Base-by-base conservation (phyloP, 2,113 vertebrate genomes). In the Calidris pygmaea region DNA sequence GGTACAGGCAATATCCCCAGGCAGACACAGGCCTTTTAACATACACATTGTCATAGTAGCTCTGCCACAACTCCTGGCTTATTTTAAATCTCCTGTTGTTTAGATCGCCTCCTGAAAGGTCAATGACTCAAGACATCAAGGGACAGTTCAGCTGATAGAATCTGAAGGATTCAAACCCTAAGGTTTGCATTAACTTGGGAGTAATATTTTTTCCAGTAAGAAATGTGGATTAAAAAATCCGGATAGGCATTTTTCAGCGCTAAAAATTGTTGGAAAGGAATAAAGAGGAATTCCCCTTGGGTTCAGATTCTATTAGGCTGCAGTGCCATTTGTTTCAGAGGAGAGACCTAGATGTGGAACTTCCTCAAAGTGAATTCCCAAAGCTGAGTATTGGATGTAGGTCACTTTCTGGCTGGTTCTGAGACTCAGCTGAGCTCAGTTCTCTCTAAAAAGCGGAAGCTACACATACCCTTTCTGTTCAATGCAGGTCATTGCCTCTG, bases 291-390 rank as follows among this genome's bases (percentile, higher is more conserved):
- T 74, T 53, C 22, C 83, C 70, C 14, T 34, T 19, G 80, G 86
- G 68, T 22, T 32, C 35, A 56, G 55, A 30, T 86, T 70, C 55
- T 83, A 62, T 92, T 83, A 95, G 85, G 12, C 72, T 29, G 4
- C 6, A 4, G 6, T 24, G 81, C 32, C 26, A 24, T 90, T 96
- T 76, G 16, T 60, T 85, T 62, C 73, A 71, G 80, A 74, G 75
- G 6, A 77, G 72, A 75, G 90, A 93, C 74, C 94, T 79, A 91
- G 66, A 91, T 56, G 52, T 60, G 65, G 86, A 72, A 92, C 90
- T 94, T 84, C 73, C 81, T 91, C 73, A 32, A 43, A 94, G 66
- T 81, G 10, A 85, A 94, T 72, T 95, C 89, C 89, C 93, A 52
- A 14, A 60, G 87, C 80, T 79, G 74, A 35, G 73, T 68, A 20